Conservation (phyloP, 2,797 vertebrate species). For the Microcaecilia unicolor region DNA sequence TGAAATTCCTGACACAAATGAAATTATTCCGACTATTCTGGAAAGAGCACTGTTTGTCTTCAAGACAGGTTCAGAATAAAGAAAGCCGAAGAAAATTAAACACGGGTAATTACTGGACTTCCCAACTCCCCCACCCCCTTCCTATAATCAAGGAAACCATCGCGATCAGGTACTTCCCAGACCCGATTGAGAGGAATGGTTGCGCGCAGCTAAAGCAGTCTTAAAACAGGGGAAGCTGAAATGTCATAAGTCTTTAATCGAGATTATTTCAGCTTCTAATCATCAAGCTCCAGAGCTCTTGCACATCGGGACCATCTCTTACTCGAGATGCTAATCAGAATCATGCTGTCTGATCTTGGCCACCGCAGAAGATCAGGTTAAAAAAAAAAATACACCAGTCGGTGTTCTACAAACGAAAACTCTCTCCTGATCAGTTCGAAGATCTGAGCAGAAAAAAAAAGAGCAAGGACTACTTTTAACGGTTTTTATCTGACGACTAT, state of each 20-base stretch:
- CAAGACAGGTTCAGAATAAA: neutral
- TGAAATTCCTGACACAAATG: too few species aligned
- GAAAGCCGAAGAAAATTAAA: neutral
- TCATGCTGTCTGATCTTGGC: neutral
- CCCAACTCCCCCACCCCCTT: neutral
- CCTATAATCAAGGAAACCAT: too few species aligned
- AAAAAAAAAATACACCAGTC: too few species aligned
- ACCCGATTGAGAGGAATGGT: constrained; percentile 11
- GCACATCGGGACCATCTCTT: neutral
- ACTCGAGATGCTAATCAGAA: neutral
- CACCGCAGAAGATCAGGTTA: neutral
- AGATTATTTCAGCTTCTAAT: neutral
- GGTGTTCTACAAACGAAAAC: constrained; percentile 2
- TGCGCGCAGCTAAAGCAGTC: constrained; percentile 2
- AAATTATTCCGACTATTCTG: too few species aligned
- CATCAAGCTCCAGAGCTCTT: neutral
- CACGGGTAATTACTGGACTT: neutral
- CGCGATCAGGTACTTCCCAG: constrained; percentile 3
- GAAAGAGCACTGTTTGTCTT: constrained; percentile 4
- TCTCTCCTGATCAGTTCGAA: constrained; percentile 9
- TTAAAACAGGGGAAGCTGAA: neutral
- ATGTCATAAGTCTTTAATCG: neutral
- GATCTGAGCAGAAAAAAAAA: constrained; percentile 12
- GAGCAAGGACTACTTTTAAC: constrained; percentile 27
- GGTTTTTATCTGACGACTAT: constrained; percentile 28